These are phyloP conservation scores for Caenorhabditis macrosperma DNA, from an alignment of 2,888 invertebrate genomes.

Conservation along the genomic window DNA sequence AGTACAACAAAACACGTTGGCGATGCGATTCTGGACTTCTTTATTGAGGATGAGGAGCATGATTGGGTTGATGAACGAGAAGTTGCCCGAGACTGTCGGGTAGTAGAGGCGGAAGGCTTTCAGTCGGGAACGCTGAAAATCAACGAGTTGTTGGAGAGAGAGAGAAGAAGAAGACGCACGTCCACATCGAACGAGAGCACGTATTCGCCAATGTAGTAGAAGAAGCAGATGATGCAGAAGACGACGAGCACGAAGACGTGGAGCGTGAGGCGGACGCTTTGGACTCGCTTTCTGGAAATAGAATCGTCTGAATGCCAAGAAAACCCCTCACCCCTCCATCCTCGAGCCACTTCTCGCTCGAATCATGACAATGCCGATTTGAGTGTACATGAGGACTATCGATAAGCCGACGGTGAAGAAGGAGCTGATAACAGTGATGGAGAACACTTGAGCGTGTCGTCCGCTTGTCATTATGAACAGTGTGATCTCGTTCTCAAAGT, in stretches of 20 bases:
- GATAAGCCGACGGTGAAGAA: constrained; percentile 21
- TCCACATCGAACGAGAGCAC: constrained; percentile 12
- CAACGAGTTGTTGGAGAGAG: not conserved
- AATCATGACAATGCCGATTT: constrained; percentile 9
- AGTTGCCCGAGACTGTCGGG: constrained; percentile 43
- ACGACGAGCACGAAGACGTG: constrained; percentile 30
- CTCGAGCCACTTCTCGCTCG: constrained; percentile 5
- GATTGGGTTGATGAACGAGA: constrained; percentile 44
- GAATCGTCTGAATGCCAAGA: not conserved
- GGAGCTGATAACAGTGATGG: constrained; percentile 18
- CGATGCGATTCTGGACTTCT: constrained; percentile 18
- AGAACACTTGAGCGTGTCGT: constrained; percentile 20
- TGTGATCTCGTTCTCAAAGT: constrained; percentile 20
- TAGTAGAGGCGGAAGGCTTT: constrained; percentile 32
- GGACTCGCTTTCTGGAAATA: constrained; percentile 4
- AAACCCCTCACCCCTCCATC: not conserved
- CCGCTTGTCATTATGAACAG: constrained; percentile 24
- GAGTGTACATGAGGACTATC: constrained; percentile 16
- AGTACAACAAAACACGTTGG: not conserved
- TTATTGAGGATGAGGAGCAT: constrained; percentile 17
- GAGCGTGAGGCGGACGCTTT: constrained; percentile 19
- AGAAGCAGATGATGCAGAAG: constrained; percentile 27
- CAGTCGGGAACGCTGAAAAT: constrained; percentile 23
- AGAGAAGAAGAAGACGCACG: not conserved
- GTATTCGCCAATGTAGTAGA: constrained; percentile 31